Conservation (phyloP, 2,797 vertebrate species). For the Eremophila alpestris region DNA sequence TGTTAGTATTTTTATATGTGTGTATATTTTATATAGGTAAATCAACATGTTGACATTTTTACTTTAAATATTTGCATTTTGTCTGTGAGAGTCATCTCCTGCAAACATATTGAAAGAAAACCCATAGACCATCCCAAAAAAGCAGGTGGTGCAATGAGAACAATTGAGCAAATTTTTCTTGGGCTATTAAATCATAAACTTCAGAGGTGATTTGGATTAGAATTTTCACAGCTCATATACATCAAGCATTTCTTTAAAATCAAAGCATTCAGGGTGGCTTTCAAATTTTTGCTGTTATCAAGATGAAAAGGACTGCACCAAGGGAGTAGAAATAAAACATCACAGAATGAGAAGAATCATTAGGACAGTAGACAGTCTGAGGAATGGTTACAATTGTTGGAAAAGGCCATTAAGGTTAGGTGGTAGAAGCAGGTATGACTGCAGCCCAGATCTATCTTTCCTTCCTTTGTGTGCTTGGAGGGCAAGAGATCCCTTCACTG, state of each 20-base stretch:
- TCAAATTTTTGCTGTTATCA: not conserved
- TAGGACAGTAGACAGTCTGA: not conserved
- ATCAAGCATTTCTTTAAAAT: conserved; percentile 29
- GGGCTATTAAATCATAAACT: not conserved
- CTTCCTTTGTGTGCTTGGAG: not conserved
- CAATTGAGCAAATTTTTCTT: not conserved
- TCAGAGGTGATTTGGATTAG: not conserved
- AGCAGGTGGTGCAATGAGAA: not conserved
- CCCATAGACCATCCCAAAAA: not conserved
- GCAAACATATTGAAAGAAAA: not conserved
- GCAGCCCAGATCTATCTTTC: not conserved
- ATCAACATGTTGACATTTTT: not conserved
- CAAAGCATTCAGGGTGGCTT: not conserved
- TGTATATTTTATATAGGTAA: not conserved
- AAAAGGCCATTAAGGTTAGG: not conserved
- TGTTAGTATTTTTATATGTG: not conserved
- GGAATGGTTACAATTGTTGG: not conserved
- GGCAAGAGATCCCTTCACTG: not conserved
- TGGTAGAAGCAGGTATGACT: not conserved
- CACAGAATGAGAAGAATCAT: not conserved
- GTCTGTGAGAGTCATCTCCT: not conserved
- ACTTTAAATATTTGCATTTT: not conserved
- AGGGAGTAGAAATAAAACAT: not conserved
- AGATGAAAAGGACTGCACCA: not conserved
- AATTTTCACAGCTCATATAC: conserved; percentile 2